Evolutionary conservation across 1,140 invertebrate genomes (phyloP).

Genomic region (Euwallacea fornicatus): DNA sequence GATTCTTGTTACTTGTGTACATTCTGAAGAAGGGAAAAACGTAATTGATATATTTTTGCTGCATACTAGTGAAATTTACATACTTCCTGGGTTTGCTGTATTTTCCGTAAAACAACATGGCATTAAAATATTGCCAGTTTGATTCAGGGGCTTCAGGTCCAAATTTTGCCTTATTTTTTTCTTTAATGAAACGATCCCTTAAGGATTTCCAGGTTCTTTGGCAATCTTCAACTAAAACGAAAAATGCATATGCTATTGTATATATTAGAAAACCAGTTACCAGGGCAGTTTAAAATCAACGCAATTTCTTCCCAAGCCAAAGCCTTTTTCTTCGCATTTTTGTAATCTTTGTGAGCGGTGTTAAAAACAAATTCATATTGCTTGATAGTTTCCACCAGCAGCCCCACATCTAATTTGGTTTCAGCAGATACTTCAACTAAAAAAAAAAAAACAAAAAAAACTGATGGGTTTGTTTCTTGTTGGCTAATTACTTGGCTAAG

Average conservation of each 20-base stretch:
- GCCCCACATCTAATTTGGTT: slow-evolving; percentile 9
- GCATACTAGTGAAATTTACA: not conserved
- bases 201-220: slow-evolving; percentile 6
- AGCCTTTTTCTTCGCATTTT: slow-evolving; percentile 19
- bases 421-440: not conserved
- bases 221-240: slow-evolving; percentile 15
- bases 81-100: slow-evolving; percentile 10
- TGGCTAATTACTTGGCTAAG: too few relatives aligned
- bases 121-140: slow-evolving; percentile 9
- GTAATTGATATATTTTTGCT: not conserved
- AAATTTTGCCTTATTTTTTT: slow-evolving; percentile 15
- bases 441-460: too few relatives aligned
- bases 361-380: slow-evolving; percentile 20
- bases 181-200: slow-evolving; percentile 14
- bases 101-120: slow-evolving; percentile 11
- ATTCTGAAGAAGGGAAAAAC: slow-evolving; percentile 14
- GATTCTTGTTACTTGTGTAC: slow-evolving; percentile 11
- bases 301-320: slow-evolving; percentile 15
- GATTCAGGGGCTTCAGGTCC: slow-evolving; percentile 11
- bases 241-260: not conserved
- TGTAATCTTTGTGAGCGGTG: slow-evolving; percentile 7
- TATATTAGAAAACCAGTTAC: slow-evolving; percentile 14
- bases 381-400: slow-evolving; percentile 15
- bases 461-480: too few relatives aligned
- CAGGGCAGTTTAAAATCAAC: not conserved